Evolutionary conservation across 2,113 vertebrate species (phyloP).

Genomic region (Tetrax tetrax): DNA sequence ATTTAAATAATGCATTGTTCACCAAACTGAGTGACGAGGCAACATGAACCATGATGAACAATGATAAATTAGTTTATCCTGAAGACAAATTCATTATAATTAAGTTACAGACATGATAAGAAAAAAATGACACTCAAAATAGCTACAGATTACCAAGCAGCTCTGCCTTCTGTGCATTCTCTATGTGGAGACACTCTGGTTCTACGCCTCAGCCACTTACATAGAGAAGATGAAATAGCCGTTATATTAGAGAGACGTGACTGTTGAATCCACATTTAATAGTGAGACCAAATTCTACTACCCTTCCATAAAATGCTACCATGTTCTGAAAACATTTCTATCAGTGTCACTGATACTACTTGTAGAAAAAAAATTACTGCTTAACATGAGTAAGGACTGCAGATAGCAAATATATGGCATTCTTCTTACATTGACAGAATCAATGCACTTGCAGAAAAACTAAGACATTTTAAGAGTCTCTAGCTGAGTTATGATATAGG

Average conservation of each 20-base stretch:
- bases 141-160: neutral
- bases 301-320: neutral
- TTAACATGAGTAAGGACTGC: neutral
- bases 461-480: neutral
- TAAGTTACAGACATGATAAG: neutral
- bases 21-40: neutral
- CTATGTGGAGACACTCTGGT: rapidly evolving
- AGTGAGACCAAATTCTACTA: neutral
- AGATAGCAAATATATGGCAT: neutral
- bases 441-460: neutral
- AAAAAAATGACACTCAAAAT: neutral
- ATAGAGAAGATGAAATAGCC: neutral
- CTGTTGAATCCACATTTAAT: neutral
- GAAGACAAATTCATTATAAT: neutral
- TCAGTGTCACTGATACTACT: neutral
- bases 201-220: neutral
- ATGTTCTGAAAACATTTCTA: neutral
- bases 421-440: neutral
- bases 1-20: constrained; percentile 24
- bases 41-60: neutral
- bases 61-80: neutral
- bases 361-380: neutral
- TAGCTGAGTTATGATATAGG: neutral
- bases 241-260: neutral
- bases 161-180: neutral